Conservation (phyloP, 92 coral and sea anemone genomes). For the Palythoa heliodiscus region DNA sequence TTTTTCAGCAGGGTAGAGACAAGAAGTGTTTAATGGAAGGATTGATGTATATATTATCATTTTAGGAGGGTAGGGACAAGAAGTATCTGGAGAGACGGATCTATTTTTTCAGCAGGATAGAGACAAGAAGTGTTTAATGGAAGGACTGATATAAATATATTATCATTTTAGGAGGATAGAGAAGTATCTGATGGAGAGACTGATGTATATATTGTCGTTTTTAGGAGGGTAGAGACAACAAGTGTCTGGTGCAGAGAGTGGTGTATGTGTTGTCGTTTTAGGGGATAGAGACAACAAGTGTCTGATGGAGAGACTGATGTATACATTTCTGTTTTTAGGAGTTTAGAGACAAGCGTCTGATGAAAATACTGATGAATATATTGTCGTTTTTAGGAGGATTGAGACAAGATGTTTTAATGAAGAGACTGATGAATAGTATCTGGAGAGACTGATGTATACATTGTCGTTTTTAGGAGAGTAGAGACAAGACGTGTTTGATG, state of each 20-base stretch:
- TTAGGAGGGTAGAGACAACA: no score
- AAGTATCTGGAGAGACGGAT: conserved; percentile 46
- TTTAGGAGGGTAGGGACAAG: conserved; percentile 96
- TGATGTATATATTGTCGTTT: not conserved
- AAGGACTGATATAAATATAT: no score
- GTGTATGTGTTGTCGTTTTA: not conserved
- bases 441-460: not conserved
- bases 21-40: no score
- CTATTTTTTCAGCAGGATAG: conserved; percentile 69
- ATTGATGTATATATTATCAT: not conserved
- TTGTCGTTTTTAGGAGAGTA: conserved; percentile 73
- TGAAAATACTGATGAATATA: no score
- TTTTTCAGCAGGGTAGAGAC: no score
- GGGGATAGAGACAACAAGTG: no score
- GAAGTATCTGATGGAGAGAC: conserved; percentile 64
- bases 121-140: no score
- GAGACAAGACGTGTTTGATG: not conserved
- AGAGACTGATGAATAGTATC: not conserved
- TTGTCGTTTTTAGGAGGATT: conserved; percentile 74
- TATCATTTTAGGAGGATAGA: conserved; percentile 80
- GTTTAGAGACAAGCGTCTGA: conserved; percentile 53
- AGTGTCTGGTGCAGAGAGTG: conserved; percentile 68
- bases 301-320: no score
- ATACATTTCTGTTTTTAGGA: conserved; percentile 51
- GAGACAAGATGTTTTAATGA: not conserved